A percentile compares a stretch with the other conserved stretches of the same genome.
phyloP scores from a whole-genome alignment of 1,140 invertebrate genomes.

The Drosophila punjabiensis region DNA sequence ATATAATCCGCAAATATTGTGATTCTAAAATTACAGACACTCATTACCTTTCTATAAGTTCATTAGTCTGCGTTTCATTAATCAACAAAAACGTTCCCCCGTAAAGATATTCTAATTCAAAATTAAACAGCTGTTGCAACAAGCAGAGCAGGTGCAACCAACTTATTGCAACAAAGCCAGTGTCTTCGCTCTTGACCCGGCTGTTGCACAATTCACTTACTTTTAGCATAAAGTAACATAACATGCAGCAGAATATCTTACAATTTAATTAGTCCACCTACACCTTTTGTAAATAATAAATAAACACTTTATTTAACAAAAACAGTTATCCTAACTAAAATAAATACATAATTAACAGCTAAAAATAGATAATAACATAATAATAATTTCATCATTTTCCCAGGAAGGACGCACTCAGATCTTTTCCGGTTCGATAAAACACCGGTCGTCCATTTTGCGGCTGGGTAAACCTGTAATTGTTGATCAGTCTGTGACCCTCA shows the following conservation, averaged over 20 bases:
- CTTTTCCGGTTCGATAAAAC: constrained; percentile 83
- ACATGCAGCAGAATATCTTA: not conserved
- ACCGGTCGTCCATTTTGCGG: constrained; percentile 87
- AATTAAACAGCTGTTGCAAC: constrained; percentile 21
- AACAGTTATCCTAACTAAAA: constrained; percentile 5
- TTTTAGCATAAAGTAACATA: not conserved
- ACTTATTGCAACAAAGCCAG: not conserved
- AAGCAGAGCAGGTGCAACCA: constrained; percentile 8
- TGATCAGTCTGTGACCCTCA: constrained; percentile 37
- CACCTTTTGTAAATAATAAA: not conserved
- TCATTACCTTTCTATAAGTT: not conserved
- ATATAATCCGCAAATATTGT: not conserved
- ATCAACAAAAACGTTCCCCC: not conserved
- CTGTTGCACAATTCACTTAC: not conserved
- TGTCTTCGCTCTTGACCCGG: not conserved
- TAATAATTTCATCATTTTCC: constrained; percentile 26
- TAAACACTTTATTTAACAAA: constrained; percentile 2
- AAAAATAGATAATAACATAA: not conserved
- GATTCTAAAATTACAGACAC: not conserved
- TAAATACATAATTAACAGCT: constrained; percentile 35
- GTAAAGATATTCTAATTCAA: not conserved
- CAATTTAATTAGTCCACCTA: fast-evolving
- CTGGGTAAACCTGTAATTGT: constrained; percentile 60
- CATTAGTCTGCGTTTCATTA: not conserved
- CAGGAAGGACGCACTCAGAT: constrained; percentile 13